phyloP scores from a whole-genome alignment of 2,113 vertebrate species.

The Tauraco erythrolophus region DNA sequence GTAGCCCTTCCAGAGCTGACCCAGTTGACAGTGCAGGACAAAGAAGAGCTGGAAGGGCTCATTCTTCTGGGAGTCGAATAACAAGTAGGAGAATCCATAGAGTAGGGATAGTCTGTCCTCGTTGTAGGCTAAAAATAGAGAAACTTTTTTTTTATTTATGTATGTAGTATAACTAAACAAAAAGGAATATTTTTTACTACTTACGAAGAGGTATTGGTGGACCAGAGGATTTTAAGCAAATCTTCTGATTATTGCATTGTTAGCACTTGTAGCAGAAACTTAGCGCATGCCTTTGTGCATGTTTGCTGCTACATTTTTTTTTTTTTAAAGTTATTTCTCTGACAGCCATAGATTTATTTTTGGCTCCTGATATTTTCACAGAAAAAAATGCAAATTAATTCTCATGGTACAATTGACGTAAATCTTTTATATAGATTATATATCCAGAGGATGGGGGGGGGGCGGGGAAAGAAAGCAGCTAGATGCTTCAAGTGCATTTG shows the following conservation, averaged over 20 bases:
- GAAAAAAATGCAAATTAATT: not conserved
- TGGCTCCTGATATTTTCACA: not conserved
- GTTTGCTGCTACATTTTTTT: not conserved
- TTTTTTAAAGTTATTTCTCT: not conserved
- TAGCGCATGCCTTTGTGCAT: fast-evolving
- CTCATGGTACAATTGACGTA: not conserved
- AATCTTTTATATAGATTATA: not conserved
- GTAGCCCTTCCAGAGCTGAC: not conserved
- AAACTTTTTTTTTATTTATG: not conserved
- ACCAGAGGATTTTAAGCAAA: not conserved
- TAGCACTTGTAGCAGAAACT: not conserved
- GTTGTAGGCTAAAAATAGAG: not conserved
- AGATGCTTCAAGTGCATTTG: not conserved
- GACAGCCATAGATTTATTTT: not conserved
- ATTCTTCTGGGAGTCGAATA: not conserved
- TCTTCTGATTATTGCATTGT: not conserved
- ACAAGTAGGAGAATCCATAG: not conserved
- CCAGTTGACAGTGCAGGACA: not conserved
- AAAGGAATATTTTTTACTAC: not conserved
- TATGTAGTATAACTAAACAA: not conserved
- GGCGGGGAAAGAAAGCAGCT: not conserved
- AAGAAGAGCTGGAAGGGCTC: not conserved
- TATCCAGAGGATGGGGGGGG: not conserved
- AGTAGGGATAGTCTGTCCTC: not conserved
- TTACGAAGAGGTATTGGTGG: not conserved